Percentiles rank a stretch among this genome's conserved stretches.
Evolutionary conservation across 1,140 invertebrate genomes (phyloP).

Genomic region (Drosophila asahinai): DNA sequence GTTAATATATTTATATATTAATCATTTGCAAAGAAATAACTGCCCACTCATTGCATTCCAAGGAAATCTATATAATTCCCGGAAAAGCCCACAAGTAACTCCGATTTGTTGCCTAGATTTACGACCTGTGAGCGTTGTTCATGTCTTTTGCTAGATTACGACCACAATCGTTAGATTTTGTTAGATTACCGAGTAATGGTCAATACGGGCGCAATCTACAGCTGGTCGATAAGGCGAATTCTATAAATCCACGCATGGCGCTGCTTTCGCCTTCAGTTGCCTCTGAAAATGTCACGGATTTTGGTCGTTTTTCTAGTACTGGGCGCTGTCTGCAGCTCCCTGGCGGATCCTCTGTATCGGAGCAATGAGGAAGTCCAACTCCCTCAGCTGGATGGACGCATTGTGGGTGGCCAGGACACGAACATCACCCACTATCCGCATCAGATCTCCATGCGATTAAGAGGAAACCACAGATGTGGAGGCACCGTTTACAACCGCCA

Average conservation of each 20-base stretch:
- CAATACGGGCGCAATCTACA: slow-evolving; percentile 33
- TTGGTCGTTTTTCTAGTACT: slow-evolving; percentile 49
- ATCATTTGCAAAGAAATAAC: no score
- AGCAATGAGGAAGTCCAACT: slow-evolving; percentile 19
- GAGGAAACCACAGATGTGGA: slow-evolving; percentile 86
- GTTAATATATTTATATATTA: no score
- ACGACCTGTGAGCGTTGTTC: slow-evolving; percentile 4
- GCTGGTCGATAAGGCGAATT: slow-evolving; percentile 27
- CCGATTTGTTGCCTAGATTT: slow-evolving; percentile 23
- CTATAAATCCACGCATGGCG: slow-evolving; percentile 34
- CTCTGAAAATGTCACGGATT: slow-evolving; percentile 55
- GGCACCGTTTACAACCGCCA: slow-evolving; percentile 85
- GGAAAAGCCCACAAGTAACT: slow-evolving; percentile 5
- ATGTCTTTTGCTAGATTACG: slow-evolving; percentile 30
- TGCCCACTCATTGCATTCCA: no score
- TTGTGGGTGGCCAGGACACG: slow-evolving; percentile 67
- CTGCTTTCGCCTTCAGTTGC: slow-evolving; percentile 35
- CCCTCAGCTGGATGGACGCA: slow-evolving; percentile 72
- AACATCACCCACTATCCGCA: slow-evolving; percentile 66
- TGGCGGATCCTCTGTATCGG: slow-evolving; percentile 42
- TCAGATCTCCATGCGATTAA: slow-evolving; percentile 72
- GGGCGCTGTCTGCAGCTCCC: slow-evolving; percentile 26
- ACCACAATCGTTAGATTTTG: slow-evolving; percentile 15
- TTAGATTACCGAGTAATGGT: slow-evolving; percentile 34
- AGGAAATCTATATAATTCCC: neutral